A percentile compares a stretch with the other conserved stretches of the same genome.
These are phyloP conservation scores for Ancistrus triradiatus DNA, from an alignment of 2,113 vertebrate species.

Conservation along the genomic window DNA sequence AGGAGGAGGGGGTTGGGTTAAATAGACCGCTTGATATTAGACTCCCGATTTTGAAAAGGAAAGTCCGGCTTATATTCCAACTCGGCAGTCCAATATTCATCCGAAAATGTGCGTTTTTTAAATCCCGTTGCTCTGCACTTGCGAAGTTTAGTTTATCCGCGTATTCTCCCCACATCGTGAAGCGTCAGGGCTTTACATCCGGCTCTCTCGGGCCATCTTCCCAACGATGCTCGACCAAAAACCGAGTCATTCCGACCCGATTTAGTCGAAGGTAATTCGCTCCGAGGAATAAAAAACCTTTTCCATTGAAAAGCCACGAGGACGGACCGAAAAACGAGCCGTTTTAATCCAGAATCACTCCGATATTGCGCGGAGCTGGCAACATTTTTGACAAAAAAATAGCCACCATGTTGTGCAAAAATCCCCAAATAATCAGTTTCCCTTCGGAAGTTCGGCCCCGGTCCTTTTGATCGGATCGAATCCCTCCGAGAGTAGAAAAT, in stretches of 20 bases:
- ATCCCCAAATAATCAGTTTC: neutral
- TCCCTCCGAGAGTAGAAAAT: neutral
- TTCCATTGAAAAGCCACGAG: conserved; percentile 13
- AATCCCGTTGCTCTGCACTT: conserved; percentile 4
- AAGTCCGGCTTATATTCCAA: conserved; percentile 22
- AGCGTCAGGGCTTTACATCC: conserved; percentile 41
- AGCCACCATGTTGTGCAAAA: conserved; percentile 1
- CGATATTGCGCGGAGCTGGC: conserved; percentile 57
- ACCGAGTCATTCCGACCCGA: conserved; percentile 23
- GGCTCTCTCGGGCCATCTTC: conserved; percentile 26
- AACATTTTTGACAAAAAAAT: conserved; percentile 57
- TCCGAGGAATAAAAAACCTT: conserved; percentile 12
- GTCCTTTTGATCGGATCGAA: neutral
- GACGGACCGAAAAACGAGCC: neutral
- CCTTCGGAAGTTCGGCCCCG: neutral
- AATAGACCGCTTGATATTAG: neutral
- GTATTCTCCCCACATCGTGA: conserved; percentile 41
- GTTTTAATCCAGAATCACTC: conserved; percentile 45
- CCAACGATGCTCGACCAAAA: conserved; percentile 38
- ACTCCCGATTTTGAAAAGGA: neutral
- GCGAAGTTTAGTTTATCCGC: conserved; percentile 59
- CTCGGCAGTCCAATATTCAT: conserved; percentile 12
- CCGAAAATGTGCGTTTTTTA: neutral
- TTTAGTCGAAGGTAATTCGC: conserved; percentile 4
- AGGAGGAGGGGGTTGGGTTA: neutral